Evolutionary conservation across 2,113 vertebrate species (phyloP).

Genomic region (Cephalopterus ornatus): DNA sequence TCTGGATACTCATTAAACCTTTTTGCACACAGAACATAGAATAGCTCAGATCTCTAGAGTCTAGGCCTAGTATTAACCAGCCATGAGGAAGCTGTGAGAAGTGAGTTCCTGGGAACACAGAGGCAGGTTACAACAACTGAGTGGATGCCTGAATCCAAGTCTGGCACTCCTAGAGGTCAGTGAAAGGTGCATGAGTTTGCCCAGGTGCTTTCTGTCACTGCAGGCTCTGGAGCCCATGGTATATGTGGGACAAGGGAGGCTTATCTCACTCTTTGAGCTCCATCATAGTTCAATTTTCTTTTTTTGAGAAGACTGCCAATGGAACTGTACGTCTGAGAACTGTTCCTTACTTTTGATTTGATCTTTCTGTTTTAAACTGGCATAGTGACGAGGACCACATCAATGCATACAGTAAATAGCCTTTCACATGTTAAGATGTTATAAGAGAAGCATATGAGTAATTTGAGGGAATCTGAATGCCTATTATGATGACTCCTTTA

Average conservation of each 20-base stretch:
- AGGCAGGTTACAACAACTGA: fast-evolving
- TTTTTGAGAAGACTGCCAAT: not conserved
- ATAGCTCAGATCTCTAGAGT: not conserved
- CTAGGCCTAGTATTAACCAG: not conserved
- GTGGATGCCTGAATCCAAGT: not conserved
- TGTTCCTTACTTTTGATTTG: not conserved
- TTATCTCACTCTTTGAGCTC: not conserved
- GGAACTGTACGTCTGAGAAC: not conserved
- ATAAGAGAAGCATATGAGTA: not conserved
- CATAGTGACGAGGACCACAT: not conserved
- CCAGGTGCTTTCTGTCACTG: not conserved
- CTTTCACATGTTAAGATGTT: not conserved
- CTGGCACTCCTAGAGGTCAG: not conserved
- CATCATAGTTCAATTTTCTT: not conserved
- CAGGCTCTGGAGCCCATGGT: not conserved
- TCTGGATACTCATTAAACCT: not conserved
- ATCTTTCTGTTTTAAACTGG: not conserved
- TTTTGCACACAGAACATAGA: not conserved
- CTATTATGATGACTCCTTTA: not conserved
- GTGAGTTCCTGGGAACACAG: not conserved
- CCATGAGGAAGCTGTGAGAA: not conserved
- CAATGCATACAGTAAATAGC: not conserved
- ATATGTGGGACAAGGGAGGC: fast-evolving
- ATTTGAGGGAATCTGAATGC: not conserved
- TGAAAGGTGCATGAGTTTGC: not conserved